These are phyloP conservation scores for Halisarca cf. caerulea DNA, from an alignment of 37 sponge, comb jelly and placozoan species.

Conservation along the genomic window DNA sequence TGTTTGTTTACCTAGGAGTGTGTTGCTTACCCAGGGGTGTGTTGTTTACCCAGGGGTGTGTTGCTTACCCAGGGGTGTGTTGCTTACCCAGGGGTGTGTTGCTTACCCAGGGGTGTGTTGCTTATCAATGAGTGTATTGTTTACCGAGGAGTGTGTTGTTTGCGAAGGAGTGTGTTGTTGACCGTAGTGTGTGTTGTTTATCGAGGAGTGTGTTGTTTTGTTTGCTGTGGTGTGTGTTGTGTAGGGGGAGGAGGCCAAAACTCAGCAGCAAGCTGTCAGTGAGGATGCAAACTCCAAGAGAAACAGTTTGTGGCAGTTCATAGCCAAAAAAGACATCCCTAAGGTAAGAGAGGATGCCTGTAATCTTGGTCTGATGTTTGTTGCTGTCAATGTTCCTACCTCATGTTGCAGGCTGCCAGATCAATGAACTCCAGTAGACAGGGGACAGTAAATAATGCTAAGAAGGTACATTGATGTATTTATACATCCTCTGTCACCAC, in stretches of 20 bases:
- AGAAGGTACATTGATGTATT: slow-evolving; percentile 40
- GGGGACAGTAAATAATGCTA: slow-evolving; percentile 41
- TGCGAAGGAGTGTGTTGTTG: neutral
- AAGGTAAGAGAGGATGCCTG: slow-evolving; percentile 29
- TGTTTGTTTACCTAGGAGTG: too few relatives aligned
- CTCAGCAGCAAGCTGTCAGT: slow-evolving; percentile 4
- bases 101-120: too few relatives aligned
- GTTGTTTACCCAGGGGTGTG: too few relatives aligned
- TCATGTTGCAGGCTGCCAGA: slow-evolving; percentile 59
- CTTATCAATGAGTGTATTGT: too few relatives aligned
- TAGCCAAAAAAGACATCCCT: slow-evolving; percentile 81
- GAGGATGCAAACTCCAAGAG: slow-evolving; percentile 5
- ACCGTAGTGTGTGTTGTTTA: too few relatives aligned
- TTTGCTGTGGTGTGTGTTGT: neutral
- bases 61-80: too few relatives aligned
- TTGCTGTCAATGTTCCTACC: too few relatives aligned
- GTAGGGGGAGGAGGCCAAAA: neutral
- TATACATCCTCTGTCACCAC: too few relatives aligned
- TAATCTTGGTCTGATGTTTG: neutral
- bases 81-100: too few relatives aligned
- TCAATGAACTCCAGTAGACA: slow-evolving; percentile 50
- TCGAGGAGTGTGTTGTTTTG: neutral
- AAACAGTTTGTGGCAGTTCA: slow-evolving; percentile 72
- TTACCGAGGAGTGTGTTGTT: neutral
- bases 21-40: too few relatives aligned